Evolutionary conservation across 1,140 invertebrate genomes (phyloP).

Genomic region (Zaprionus nigranus): DNA sequence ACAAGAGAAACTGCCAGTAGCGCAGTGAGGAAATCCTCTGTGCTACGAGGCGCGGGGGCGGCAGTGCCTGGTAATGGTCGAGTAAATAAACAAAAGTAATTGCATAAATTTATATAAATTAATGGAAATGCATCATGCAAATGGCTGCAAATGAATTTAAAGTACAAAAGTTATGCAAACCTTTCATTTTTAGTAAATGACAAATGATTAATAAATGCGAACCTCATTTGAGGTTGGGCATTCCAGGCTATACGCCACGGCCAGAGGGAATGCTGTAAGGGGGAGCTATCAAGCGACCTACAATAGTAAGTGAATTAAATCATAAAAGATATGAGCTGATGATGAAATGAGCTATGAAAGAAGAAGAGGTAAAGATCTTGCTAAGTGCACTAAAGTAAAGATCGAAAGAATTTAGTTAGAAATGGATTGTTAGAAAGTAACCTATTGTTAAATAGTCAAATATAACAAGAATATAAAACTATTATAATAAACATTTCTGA

Average conservation of each 20-base stretch:
- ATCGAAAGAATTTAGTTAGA: too few relatives aligned
- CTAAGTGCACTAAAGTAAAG: too few relatives aligned
- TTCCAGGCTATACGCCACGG: too few relatives aligned
- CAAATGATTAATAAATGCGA: conserved; percentile 16
- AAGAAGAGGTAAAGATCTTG: too few relatives aligned
- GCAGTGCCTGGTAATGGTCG: conserved; percentile 48
- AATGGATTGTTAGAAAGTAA: too few relatives aligned
- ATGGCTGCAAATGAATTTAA: conserved; percentile 67
- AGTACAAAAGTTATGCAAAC: conserved; percentile 63
- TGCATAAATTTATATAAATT: conserved; percentile 82
- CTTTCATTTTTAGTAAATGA: conserved; percentile 19
- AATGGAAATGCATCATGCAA: conserved; percentile 78
- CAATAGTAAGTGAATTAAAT: neutral
- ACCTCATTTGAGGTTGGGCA: conserved; percentile 2
- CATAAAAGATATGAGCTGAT: neutral
- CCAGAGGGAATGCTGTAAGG: neutral
- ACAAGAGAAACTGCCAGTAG: conserved; percentile 4
- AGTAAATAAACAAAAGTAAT: conserved; percentile 82
- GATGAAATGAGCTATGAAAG: too few relatives aligned
- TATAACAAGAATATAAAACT: too few relatives aligned
- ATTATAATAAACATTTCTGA: too few relatives aligned
- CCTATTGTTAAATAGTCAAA: too few relatives aligned
- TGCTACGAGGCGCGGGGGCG: neutral
- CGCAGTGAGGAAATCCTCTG: conserved; percentile 9
- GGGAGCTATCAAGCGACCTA: neutral